Base-by-base conservation (phyloP, 1,140 invertebrate genomes). In the Parapsyche elsis region DNA sequence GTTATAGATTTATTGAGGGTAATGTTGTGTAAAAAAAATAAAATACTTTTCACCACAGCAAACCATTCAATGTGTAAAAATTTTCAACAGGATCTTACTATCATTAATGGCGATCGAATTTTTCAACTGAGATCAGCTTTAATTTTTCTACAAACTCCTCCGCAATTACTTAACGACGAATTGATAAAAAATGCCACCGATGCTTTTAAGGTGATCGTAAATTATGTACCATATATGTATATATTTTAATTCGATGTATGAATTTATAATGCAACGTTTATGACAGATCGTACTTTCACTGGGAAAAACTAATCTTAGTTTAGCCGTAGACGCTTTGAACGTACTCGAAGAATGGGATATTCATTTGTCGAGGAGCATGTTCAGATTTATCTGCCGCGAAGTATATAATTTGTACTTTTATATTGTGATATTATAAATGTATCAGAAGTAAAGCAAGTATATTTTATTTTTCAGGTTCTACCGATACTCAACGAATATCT, bases 401-500 rank as follows among this genome's bases (percentile, higher is more conserved):
- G 82, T 83, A 81, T 16, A n/a, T n/a, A n/a, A n/a, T n/a, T n/a
- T 5, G 9, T 9, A n/a, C 9, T 76, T 64, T 59, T 76, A 57
- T 38, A 76, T 19, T 2, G 14, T 2, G 57, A n/a, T 14, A n/a
- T n/a, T n/a, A n/a, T 59, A n/a, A 49, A 46, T 16, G 5, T n/a
- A 53, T 0, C 46, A 38, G 16, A 53, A 30, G 16, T 1, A 7
- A 24, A 16, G n/a, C 7, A 74, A 38, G 7, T 38, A 4, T 38
- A 38, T 38, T 38, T 38, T 38, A 53, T 61, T 53, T 26, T 76
- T 76, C 26, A 83, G 82, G 57, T 83, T 23, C 16, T 83, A 45
- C 82, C 82, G 12, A 78, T 71, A 14, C 46, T 83, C 9, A 83
- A 80, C 21, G 82, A 83, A 30, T 83, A 80, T 73, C 73, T 83